Base-by-base conservation (phyloP, 2,888 invertebrate genomes). In the Meteorus colon region DNA sequence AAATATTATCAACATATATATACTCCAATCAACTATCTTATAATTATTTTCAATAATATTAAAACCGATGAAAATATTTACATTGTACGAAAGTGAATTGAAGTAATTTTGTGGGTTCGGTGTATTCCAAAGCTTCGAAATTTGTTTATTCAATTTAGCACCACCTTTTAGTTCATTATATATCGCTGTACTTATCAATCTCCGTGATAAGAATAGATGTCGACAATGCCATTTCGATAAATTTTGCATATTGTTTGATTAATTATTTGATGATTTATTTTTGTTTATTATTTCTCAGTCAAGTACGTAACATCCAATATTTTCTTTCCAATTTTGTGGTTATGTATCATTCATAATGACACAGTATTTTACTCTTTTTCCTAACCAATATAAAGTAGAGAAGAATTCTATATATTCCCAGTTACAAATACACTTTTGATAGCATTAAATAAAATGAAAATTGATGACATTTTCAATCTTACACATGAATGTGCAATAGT, bases 211-310 rank as follows among this genome's bases (percentile, higher is more conserved):
- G 45, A 82, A 74, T 62, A 84, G 82, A 14, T 81, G 80, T 63
- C 84, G 81, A 29, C 78, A 82, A 8, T 83, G 75, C 48, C 76
- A 82, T 60, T 81, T 85, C 24, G 79, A 76, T 75, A 86, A 78
- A 76, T 82, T 86, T 78, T 88, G 88, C 88, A 88, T 88, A 27
- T 84, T 34, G 77, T 76, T 71, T 84, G 78, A 74, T 81, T 85
- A 74, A 86, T 41, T 10, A 41, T 10, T 12, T 41, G 12, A 12
- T 12, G 6, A 41, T 41, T 12, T 8, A 41, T 41, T 12, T 86
- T 86, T 87, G n/a, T 73, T 83, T 68, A 55, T 16, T 24, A 24
- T 41, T 74, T 73, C 48, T 1, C 37, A 10, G 68, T 41, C 55
- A 29, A 72, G 66, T 63, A 2, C 59, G 45, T 69, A 75, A 74